Conservation (phyloP, 2,888 invertebrate species). For the Augiades crinisus region DNA sequence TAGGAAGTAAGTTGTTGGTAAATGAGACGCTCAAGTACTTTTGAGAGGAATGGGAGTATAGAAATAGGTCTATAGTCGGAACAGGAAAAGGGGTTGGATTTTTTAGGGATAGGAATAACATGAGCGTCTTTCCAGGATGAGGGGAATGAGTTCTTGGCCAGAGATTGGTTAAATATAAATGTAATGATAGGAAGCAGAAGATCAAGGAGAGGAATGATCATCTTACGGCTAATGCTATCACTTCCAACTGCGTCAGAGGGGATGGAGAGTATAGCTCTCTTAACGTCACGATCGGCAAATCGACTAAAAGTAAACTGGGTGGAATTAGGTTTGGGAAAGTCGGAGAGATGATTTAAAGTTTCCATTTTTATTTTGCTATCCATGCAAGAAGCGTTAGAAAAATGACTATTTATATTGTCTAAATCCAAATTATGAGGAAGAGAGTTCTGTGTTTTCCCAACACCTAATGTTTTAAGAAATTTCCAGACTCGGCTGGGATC, state of each 20-base stretch:
- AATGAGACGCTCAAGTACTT: background rate
- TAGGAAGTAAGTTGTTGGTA: background rate
- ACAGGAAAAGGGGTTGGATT: background rate
- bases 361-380: background rate
- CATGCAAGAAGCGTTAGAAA: background rate
- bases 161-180: background rate
- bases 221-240: constrained; percentile 21
- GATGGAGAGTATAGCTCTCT: constrained; percentile 8
- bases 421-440: background rate
- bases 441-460: constrained; percentile 1
- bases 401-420: constrained; percentile 1
- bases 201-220: constrained; percentile 18
- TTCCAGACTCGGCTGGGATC: constrained; percentile 11
- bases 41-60: background rate
- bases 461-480: constrained; percentile 10
- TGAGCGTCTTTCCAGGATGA: constrained; percentile 4
- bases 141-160: background rate
- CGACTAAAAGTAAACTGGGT: constrained; percentile 4
- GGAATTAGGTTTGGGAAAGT: constrained; percentile 14
- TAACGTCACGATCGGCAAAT: constrained; percentile 15
- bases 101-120: constrained; percentile 1
- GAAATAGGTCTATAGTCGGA: background rate
- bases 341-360: background rate
- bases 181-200: background rate
- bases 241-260: constrained; percentile 17